Evolutionary conservation across 2,797 vertebrate species (phyloP), one percentile per base, ranked within the genome.

Genomic region (Urophycis tenuis): DNA sequence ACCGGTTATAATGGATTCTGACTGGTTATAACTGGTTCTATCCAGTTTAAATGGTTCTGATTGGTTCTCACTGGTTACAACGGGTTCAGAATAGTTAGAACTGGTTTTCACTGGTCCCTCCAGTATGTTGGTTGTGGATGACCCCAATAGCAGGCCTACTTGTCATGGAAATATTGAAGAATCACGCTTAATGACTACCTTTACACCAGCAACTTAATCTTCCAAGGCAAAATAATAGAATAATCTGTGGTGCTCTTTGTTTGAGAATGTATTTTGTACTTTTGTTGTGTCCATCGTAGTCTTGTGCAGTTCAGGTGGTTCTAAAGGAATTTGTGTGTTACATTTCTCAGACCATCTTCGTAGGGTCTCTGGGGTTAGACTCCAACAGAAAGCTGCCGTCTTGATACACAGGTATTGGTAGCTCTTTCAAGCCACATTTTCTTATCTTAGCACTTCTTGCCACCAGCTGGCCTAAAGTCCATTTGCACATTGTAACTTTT

Each of bases 401-500:
- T 34, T 34, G 33, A 34, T 34, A 34, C 33, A 34, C 3, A 53
- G 45, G 45, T 60, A n/a, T 60, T 60, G 53, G 22, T 60, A 9
- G 53, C 53, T 60, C 53, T 53, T 53, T 53, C 5, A 19, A 53
- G 45, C 17, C 45, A 53, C 45, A 4, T 53, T 60, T 31, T 70
- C 31, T 31, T 29, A 29, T 72, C 72, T 41, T 39, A 10, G 60
- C 60, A 11, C 60, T 41, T 64, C 25, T 25, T 53, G 45, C 45
- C 45, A 53, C 19, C 45, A 53, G 32, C 34, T 22, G 34, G n/a
- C 34, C 34, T 8, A 19, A 73, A 29, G 82, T 72, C 73, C 77
- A 81, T 86, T 82, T 86, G 85, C 89, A 90, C 88, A 88, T 83
- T 88, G 82, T 92, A 90, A 89, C 83, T 77, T 81, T 82, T 89